These are phyloP conservation scores for Archocentrus centrarchus DNA, from an alignment of 2,113 vertebrate genomes.

Conservation along the genomic window DNA sequence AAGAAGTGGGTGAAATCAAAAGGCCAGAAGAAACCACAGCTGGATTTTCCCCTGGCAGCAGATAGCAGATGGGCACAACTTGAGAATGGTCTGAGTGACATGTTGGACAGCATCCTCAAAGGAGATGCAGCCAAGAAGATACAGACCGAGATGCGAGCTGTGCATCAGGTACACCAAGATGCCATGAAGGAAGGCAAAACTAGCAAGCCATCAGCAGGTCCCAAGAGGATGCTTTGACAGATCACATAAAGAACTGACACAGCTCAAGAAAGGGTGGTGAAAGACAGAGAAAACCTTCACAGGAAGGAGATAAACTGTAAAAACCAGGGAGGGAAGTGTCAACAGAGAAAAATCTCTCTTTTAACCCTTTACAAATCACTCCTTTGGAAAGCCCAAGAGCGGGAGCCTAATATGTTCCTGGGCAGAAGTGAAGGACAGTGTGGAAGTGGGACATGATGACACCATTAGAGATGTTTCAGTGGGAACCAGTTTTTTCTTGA, in stretches of 20 bases:
- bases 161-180: neutral
- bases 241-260: neutral
- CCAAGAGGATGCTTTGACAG: neutral
- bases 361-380: neutral
- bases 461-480: neutral
- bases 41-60: neutral
- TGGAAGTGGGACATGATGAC: neutral
- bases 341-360: neutral
- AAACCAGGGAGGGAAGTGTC: neutral
- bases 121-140: neutral
- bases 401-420: neutral
- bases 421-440: neutral
- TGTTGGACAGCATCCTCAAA: slow-evolving; percentile 11
- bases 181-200: neutral
- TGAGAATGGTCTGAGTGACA: neutral
- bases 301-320: neutral
- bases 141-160: neutral
- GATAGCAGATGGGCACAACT: neutral
- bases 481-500: neutral
- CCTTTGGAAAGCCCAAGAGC: neutral
- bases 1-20: neutral
- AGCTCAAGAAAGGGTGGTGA: neutral
- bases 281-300: neutral
- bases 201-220: neutral
- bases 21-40: neutral